Conservation (phyloP, 2,113 vertebrate genomes). For the Pseudolaguvia tuberculata region DNA sequence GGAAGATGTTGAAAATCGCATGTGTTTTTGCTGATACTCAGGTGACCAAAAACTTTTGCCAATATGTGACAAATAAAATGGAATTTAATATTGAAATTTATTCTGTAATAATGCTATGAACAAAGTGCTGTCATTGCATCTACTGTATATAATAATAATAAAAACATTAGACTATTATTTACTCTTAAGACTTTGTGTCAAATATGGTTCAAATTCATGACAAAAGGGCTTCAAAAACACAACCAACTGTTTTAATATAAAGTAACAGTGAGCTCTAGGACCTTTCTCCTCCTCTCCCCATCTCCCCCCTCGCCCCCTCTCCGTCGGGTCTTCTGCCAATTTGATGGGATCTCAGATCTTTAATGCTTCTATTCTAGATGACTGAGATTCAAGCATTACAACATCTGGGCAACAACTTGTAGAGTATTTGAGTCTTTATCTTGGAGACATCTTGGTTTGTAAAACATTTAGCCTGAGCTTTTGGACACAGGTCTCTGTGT, state of each 20-base stretch:
- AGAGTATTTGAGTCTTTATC: conserved; percentile 5
- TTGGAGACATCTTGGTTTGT: conserved; percentile 33
- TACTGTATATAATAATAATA: background rate
- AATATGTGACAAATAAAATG: too few species aligned
- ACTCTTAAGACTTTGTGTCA: background rate
- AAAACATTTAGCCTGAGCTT: conserved; percentile 13
- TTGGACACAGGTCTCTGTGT: conserved; percentile 22
- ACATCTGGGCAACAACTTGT: conserved; percentile 16
- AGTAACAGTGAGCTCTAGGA: background rate
- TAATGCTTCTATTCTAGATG: conserved; percentile 40
- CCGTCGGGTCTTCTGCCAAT: conserved; percentile 17
- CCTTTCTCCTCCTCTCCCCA: too few species aligned
- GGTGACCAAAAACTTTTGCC: too few species aligned
- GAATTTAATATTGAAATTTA: too few species aligned
- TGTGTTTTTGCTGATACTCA: too few species aligned
- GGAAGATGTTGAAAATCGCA: too few species aligned
- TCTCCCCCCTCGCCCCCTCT: background rate
- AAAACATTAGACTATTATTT: background rate
- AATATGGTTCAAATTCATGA: conserved; percentile 4
- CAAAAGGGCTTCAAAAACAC: background rate
- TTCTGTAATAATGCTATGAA: too few species aligned
- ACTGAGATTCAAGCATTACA: background rate
- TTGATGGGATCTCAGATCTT: conserved; percentile 20
- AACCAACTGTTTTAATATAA: background rate
- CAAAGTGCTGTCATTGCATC: too few species aligned